Base-by-base conservation (phyloP, 2,113 vertebrate species). In the Galeopterus variegatus region DNA sequence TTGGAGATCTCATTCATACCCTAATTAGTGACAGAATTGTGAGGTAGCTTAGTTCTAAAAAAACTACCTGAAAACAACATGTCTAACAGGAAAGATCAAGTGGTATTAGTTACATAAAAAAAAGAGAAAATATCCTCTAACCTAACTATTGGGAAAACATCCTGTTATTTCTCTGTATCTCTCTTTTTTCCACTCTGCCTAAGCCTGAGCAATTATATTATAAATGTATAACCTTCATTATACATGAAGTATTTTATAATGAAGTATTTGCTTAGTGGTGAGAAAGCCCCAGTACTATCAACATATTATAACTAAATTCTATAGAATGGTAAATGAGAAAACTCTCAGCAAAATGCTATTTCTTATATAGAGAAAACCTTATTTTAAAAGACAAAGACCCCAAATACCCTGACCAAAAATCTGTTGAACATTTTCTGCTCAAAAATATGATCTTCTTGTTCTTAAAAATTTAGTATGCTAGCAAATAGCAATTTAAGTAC, bases 321-420 rank as follows among this genome's bases (percentile, higher is more conserved):
- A 6, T 58, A 90, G 69, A 82, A 76, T 14, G 31, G 60, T 50
- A 95, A 91, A 24, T 31, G 56, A 77, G 72, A 80, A 96, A 95
- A 86, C 21, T 11, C 45, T 76, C 60, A 90, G 36, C 54, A 62
- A 86, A 81, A 36, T 72, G 36, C 41, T 69, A 7, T 52, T 77
- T 87, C 52, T 90, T 60, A 93, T 17, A 17, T 77, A 93, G 93
- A 8, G 60, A 93, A 87, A 93, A 91, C 5, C 6, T 60, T 70
- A 79, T 64, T 90, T 77, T 90, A 70, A 95, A 93, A 96, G 58
- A 80, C 11, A 48, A 70, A 88, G 36, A 89, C 33, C 36, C 23
- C 45, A 92, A 60, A 93, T 50, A 82, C 19, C 5, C 9, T 58
- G n/a, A 64, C 60, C 33, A 84, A 95, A 95, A 93, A 80, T 75